Evolutionary conservation across 1,140 invertebrate species (phyloP).

Genomic region (Oncopodura yosiiana): DNA sequence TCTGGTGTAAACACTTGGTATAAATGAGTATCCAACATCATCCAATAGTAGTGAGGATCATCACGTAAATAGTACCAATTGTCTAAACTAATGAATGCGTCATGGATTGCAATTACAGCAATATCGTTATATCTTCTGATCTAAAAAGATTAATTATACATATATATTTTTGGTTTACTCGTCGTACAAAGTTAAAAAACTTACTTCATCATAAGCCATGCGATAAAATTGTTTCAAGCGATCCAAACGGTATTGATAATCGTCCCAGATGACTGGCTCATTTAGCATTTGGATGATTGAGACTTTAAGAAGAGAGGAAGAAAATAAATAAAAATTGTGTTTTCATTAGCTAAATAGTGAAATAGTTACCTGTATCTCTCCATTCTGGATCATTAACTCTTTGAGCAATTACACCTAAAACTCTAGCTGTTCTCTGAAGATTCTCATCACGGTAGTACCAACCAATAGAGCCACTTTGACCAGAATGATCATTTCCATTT

Average conservation of each 20-base stretch:
- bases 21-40: constrained; percentile 32
- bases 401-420: constrained; percentile 20
- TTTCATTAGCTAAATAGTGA: too few species aligned
- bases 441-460: constrained; percentile 29
- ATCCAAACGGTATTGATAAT: constrained; percentile 23
- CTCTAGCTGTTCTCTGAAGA: constrained; percentile 10
- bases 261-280: constrained; percentile 31
- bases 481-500: constrained; percentile 31
- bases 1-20: constrained; percentile 25
- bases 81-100: constrained; percentile 24
- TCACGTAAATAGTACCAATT: constrained; percentile 35
- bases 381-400: constrained; percentile 17
- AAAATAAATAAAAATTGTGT: too few species aligned
- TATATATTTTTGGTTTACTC: background rate
- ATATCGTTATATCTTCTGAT: constrained; percentile 9
- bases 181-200: too few species aligned
- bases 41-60: constrained; percentile 26
- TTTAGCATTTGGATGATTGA: constrained; percentile 30
- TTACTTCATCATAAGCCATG: constrained; percentile 21
- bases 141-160: background rate
- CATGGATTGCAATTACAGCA: constrained; percentile 29
- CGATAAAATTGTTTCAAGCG: constrained; percentile 19
- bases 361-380: constrained; percentile 26
- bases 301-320: too few species aligned
- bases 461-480: constrained; percentile 17